Evolutionary conservation across 1,140 invertebrate species (phyloP), one percentile per base, ranked within the genome.

Genomic region (Cyclina sinensis): DNA sequence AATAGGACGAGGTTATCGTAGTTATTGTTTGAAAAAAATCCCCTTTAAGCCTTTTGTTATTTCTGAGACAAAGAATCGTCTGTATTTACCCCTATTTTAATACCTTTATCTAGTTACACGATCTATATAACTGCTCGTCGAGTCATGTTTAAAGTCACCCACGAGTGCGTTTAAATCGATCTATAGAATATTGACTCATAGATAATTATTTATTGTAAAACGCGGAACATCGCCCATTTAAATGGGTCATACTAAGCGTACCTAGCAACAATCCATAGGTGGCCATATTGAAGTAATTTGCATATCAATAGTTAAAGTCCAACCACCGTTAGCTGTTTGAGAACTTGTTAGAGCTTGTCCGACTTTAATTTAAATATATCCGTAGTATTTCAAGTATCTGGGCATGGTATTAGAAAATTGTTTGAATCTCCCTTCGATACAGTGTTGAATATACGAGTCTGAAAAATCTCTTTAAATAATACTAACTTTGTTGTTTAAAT

Each of bases 141-240:
- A 79, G 85, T 87, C 85, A 43, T 87, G 85, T 80, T 80, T 80
- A 70, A 57, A 57, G 48, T 87, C 59, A 76, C 62, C 39, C 59
- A 78, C 80, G 85, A 87, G 48, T 87, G 85, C 74, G 70, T 87
- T 87, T 87, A 87, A 87, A 87, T 87, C 57, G 85, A 87, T 80
- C 74, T 87, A 46, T 87, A 46, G 73, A 87, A 79, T 80, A 87
- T 87, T 87, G 85, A 87, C 85, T 87, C 85, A 87, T 80, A 87
- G 85, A 79, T 80, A 78, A 87, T n/a, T n/a, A n/a, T 46, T 39
- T 39, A 62, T 39, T 78, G 83, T 86, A 51, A 59, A 65, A 70
- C 70, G n/a, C n/a, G 4, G 4, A 78, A 35, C n/a, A 86, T 62
- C 39, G 57, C 46, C 74, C 74, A 59, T 87, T 87, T 87, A 87